phyloP scores from a whole-genome alignment of 2,888 invertebrate species.

The Scaptomyza parva region DNA sequence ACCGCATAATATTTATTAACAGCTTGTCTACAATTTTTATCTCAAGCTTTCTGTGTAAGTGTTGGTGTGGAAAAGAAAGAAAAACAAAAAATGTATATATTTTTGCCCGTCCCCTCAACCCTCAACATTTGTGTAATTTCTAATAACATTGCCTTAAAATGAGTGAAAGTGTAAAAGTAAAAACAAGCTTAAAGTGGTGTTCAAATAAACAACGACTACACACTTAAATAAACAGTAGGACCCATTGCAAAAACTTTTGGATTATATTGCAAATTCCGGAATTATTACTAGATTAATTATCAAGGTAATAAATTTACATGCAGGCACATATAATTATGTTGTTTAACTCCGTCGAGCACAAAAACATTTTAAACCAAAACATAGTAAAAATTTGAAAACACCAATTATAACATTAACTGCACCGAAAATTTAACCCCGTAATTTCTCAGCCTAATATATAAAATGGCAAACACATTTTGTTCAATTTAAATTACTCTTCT shows the following conservation, averaged over 20 bases:
- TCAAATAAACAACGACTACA: slow-evolving; percentile 17
- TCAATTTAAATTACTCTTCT: too few relatives aligned
- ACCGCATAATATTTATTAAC: slow-evolving; percentile 59
- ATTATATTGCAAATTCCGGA: slow-evolving; percentile 51
- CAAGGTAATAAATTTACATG: slow-evolving; percentile 43
- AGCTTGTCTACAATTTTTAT: slow-evolving; percentile 29
- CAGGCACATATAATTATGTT: slow-evolving; percentile 47
- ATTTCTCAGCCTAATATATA: too few relatives aligned
- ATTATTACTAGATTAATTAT: slow-evolving; percentile 40
- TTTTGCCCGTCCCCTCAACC: slow-evolving; percentile 42
- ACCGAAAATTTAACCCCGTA: not conserved
- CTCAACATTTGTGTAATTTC: slow-evolving; percentile 56
- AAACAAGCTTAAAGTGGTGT: slow-evolving; percentile 34
- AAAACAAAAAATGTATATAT: slow-evolving; percentile 63
- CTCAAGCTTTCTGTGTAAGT: slow-evolving; percentile 14
- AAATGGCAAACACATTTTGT: too few relatives aligned
- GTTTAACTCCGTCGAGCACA: slow-evolving; percentile 71
- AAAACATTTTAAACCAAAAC: slow-evolving; percentile 40
- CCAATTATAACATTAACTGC: not conserved
- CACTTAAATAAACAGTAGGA: slow-evolving; percentile 28
- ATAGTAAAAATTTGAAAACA: slow-evolving; percentile 37
- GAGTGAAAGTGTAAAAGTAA: slow-evolving; percentile 63
- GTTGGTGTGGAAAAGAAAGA: slow-evolving; percentile 47
- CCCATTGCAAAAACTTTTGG: slow-evolving; percentile 44
- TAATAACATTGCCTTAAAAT: slow-evolving; percentile 47